Evolutionary conservation across 2,888 invertebrate species (phyloP), one percentile per base, ranked within the genome.

Genomic region (Chloromyia formosa): DNA sequence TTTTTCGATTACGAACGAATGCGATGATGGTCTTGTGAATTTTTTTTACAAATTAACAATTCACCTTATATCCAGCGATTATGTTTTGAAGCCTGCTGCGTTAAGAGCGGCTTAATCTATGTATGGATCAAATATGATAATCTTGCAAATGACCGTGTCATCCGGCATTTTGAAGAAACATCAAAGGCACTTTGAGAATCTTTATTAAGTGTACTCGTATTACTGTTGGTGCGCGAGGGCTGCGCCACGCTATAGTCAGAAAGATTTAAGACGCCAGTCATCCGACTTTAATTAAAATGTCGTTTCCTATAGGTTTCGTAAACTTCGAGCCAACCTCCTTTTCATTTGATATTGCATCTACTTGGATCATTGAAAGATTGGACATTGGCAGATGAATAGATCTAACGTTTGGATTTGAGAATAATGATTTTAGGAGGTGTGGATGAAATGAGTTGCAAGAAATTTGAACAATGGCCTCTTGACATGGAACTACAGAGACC

Each of bases 231-330:
- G 27, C 7, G 27, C 27, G 27, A 7, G 27, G 2, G 27, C 7
- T 35, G 27, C 7, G 27, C 27, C 2, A 7, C 27, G 27, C 27
- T 2, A 2, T 7, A 35, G 7, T 7, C 27, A 35, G 27, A 35
- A 35, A 35, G 27, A 22, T 1, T 45, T 22, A 66, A 66, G 66
- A 66, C 72, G 45, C 72, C 54, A 74, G 74, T 74, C 74, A 74
- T 74, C 54, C 42, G 27, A 64, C 49, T 62, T 74, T 74, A 74
- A 74, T 74, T 74, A 74, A 74, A 74, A 74, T 74, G 74, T 74
- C 72, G 66, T 45, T 66, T 66, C 66, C 66, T 66, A 66, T 49
- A 45, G 66, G 20, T 66, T 66, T 40, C 40, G 18, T 49, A 45
- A 45, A 49, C 45, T 66, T 40, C 40, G 18, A 18, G 35, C 62